phyloP scores from a whole-genome alignment of 2,113 vertebrate species.

The Campylomormyrus numenius region DNA sequence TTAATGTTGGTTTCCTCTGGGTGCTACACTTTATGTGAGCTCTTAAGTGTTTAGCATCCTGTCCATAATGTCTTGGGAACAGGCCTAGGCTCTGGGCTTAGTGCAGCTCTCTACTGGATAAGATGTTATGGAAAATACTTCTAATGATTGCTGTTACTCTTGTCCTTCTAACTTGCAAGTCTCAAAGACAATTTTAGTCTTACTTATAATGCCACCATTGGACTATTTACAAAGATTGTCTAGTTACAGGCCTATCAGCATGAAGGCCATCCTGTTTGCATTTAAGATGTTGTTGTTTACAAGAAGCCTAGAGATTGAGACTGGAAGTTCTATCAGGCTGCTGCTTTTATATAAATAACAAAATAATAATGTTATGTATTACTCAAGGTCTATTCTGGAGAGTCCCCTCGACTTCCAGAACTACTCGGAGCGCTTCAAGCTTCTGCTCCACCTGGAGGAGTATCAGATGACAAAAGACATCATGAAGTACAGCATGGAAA shows the following conservation, averaged over 20 bases:
- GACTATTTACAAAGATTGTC: background rate
- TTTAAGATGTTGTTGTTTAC: background rate
- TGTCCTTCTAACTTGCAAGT: background rate
- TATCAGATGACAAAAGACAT: constrained; percentile 84
- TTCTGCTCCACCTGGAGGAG: constrained; percentile 82
- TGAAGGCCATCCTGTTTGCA: background rate
- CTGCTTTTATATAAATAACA: background rate
- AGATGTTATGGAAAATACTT: background rate
- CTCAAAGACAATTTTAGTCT: background rate
- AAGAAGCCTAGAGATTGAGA: background rate
- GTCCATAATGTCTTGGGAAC: background rate
- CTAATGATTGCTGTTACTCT: background rate
- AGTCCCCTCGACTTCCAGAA: constrained; percentile 56
- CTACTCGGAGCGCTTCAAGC: constrained; percentile 65
- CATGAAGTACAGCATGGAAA: constrained; percentile 72
- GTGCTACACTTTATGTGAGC: background rate
- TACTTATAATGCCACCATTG: background rate
- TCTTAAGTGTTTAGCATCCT: background rate
- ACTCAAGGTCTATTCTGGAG: constrained; percentile 52
- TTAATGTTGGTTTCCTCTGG: background rate
- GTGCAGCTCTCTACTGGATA: background rate
- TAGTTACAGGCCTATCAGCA: background rate
- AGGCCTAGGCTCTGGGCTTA: background rate
- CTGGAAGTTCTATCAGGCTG: background rate
- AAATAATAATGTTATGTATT: background rate